Conservation (phyloP, 2,113 vertebrate genomes). For the Leptodactylus fuscus region DNA sequence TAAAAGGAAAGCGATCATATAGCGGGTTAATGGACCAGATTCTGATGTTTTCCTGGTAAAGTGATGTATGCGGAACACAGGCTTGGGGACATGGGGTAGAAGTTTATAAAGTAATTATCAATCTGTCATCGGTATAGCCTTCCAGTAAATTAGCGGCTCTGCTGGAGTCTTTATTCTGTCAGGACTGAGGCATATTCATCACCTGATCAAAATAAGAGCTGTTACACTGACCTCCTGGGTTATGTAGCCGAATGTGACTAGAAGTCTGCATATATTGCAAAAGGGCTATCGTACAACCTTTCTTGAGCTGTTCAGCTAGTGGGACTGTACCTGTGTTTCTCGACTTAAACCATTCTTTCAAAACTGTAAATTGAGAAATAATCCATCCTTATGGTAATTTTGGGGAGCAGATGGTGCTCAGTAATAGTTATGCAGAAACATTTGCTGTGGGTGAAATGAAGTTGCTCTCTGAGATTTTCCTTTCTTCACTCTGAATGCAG, state of each 20-base stretch:
- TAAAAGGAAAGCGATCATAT: no score
- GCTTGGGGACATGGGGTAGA: not conserved
- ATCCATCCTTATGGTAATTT: constrained; percentile 65
- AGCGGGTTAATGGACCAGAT: no score
- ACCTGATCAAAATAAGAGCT: not conserved
- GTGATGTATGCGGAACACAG: not conserved
- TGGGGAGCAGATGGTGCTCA: constrained; percentile 62
- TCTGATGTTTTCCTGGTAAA: not conserved
- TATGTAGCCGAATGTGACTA: not conserved
- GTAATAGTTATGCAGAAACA: constrained; percentile 55
- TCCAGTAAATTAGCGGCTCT: constrained; percentile 15
- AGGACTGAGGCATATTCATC: not conserved
- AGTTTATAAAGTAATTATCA: constrained; percentile 39
- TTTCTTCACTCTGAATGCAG: not conserved
- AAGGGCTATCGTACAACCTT: not conserved
- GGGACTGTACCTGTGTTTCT: not conserved
- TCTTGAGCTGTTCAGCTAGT: not conserved
- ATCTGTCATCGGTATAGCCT: constrained; percentile 26
- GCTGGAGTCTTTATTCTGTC: constrained; percentile 17
- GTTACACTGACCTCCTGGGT: not conserved
- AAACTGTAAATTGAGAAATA: constrained; percentile 63
- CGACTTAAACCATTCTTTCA: no score
- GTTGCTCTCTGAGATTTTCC: not conserved
- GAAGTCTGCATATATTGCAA: not conserved
- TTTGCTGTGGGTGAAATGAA: constrained; percentile 63